Percentiles rank a stretch among this genome's conserved stretches.
phyloP scores from a whole-genome alignment of 2,113 vertebrate genomes.

The Phylloscopus trochiloides region DNA sequence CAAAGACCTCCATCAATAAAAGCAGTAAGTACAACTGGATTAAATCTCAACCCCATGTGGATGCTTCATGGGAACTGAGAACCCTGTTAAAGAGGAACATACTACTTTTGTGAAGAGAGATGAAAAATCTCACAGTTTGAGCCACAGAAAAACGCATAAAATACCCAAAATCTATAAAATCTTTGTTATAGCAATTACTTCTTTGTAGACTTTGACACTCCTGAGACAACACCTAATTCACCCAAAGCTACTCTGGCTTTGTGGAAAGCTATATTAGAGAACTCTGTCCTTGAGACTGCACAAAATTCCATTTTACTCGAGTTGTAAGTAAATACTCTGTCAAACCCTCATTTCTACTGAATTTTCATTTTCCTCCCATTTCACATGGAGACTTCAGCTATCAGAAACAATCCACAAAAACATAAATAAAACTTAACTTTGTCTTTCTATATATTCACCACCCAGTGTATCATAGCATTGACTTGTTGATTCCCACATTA shows the following conservation, averaged over 20 bases:
- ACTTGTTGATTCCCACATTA: background rate
- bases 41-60: background rate
- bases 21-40: background rate
- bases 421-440: background rate
- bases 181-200: background rate
- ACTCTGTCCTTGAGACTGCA: background rate
- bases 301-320: background rate
- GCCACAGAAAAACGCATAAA: background rate
- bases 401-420: background rate
- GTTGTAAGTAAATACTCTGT: background rate
- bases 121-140: background rate
- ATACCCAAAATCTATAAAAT: background rate
- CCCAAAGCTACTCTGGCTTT: background rate
- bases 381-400: background rate
- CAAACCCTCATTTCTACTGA: background rate
- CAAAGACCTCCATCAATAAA: background rate
- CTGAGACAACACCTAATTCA: background rate
- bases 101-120: background rate
- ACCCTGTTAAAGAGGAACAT: background rate
- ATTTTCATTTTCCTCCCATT: background rate
- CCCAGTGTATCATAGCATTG: background rate
- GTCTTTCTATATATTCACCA: background rate
- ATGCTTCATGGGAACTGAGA: background rate
- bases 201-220: background rate
- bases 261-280: background rate